phyloP scores from a whole-genome alignment of 2,113 vertebrate genomes.

The Phrynosoma blainvillii region DNA sequence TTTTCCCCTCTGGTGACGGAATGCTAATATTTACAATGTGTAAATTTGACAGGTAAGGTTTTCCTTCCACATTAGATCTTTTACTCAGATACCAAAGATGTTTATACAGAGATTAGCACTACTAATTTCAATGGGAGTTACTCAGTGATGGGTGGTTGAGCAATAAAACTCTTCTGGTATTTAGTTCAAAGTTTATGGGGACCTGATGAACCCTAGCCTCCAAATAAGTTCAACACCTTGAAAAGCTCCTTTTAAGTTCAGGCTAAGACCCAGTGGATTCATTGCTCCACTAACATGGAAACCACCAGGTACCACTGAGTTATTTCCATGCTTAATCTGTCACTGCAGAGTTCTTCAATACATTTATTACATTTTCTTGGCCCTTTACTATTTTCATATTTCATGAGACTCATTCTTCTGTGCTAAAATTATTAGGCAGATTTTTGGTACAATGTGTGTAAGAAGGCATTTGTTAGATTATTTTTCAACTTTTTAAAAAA shows the following conservation, averaged over 20 bases:
- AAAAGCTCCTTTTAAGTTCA: too few relatives aligned
- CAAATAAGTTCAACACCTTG: too few relatives aligned
- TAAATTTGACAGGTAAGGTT: background rate
- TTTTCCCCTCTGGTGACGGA: background rate
- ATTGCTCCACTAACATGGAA: too few relatives aligned
- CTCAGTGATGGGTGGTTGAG: too few relatives aligned
- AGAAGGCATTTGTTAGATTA: background rate
- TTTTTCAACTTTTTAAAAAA: too few relatives aligned
- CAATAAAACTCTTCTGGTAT: too few relatives aligned
- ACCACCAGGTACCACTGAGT: too few relatives aligned
- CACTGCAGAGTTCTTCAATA: background rate
- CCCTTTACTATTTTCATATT: background rate
- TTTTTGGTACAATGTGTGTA: background rate
- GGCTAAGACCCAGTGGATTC: too few relatives aligned
- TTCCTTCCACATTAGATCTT: background rate
- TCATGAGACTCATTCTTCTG: background rate
- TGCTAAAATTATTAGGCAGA: background rate
- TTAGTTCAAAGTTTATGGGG: too few relatives aligned
- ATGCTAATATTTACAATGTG: slow-evolving; percentile 14
- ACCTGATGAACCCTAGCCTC: too few relatives aligned
- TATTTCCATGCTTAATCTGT: background rate
- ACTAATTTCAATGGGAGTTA: background rate
- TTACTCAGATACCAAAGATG: background rate
- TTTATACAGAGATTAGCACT: background rate
- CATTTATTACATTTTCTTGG: background rate